Evolutionary conservation across 2,113 vertebrate species (phyloP).

Genomic region (Atherinomorus stipes): DNA sequence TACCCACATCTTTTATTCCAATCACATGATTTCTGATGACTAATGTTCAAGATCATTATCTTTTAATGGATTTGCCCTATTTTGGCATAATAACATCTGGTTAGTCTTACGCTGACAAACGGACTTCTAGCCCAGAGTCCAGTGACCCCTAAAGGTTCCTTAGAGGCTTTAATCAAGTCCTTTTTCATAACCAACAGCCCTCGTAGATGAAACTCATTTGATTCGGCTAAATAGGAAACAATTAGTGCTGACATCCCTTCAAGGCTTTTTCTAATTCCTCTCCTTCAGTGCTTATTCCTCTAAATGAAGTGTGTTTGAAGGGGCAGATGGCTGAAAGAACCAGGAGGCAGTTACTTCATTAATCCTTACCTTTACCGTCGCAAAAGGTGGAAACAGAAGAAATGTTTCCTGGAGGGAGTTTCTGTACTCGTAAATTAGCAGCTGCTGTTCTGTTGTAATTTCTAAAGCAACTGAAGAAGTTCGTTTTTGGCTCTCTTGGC

Average conservation of each 20-base stretch:
- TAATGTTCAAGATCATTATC: slow-evolving; percentile 19
- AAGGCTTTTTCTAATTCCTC: slow-evolving; percentile 43
- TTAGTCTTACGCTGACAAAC: slow-evolving; percentile 30
- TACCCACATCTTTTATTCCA: background rate
- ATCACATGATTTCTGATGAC: slow-evolving; percentile 10
- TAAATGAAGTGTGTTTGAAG: slow-evolving; percentile 33
- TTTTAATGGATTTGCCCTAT: slow-evolving; percentile 34
- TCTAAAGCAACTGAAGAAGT: background rate
- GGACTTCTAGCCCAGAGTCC: slow-evolving; percentile 2
- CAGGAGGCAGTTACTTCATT: slow-evolving; percentile 15
- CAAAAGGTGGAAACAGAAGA: slow-evolving; percentile 24
- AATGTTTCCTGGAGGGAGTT: background rate
- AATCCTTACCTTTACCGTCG: slow-evolving; percentile 16
- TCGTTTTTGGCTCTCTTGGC: background rate
- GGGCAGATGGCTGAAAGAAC: slow-evolving; percentile 29
- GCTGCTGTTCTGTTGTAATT: background rate
- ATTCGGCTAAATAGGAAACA: slow-evolving; percentile 72
- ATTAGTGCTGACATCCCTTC: slow-evolving; percentile 57
- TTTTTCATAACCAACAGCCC: slow-evolving; percentile 63
- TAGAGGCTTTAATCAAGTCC: slow-evolving; percentile 39
- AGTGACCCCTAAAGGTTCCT: slow-evolving; percentile 27
- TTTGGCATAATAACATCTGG: slow-evolving; percentile 39
- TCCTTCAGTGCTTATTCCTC: background rate
- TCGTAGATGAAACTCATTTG: slow-evolving; percentile 53
- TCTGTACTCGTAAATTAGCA: background rate